These are phyloP conservation scores for Phymorhynchus buccinoides DNA, from an alignment of 1,140 invertebrate species.

Conservation along the genomic window DNA sequence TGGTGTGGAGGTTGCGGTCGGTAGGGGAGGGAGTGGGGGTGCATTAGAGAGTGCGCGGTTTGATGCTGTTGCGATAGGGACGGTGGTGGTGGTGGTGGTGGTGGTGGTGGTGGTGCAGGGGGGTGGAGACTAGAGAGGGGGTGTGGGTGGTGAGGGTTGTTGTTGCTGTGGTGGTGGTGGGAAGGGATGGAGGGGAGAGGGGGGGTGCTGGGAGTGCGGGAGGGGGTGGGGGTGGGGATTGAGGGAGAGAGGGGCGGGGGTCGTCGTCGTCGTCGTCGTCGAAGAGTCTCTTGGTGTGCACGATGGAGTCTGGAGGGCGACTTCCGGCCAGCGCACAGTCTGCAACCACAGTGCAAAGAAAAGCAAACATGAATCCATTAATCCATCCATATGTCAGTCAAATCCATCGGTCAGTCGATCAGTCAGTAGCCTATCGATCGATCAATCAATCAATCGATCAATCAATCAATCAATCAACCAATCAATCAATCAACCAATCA, in stretches of 20 bases:
- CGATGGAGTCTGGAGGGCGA: not conserved
- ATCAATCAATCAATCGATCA: too few relatives aligned
- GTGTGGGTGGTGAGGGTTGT: not conserved
- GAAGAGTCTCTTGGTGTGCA: constrained; percentile 32
- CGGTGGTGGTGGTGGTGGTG: constrained; percentile 27
- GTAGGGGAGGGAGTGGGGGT: too few relatives aligned
- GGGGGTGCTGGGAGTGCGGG: not conserved
- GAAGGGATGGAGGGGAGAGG: not conserved
- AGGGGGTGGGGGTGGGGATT: constrained; percentile 20
- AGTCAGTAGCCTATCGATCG: too few relatives aligned
- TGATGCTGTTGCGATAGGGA: constrained; percentile 11
- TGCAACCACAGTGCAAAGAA: not conserved
- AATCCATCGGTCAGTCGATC: too few relatives aligned
- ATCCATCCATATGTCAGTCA: too few relatives aligned
- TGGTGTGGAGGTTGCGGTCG: too few relatives aligned
- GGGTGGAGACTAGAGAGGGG: not conserved
- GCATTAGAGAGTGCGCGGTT: too few relatives aligned
- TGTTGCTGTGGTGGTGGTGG: constrained; percentile 27
- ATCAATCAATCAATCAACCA: too few relatives aligned
- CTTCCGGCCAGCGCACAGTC: not conserved
- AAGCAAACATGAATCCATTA: too few relatives aligned
- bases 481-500: too few relatives aligned
- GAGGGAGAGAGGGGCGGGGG: not conserved
- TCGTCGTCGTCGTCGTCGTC: constrained; percentile 21
- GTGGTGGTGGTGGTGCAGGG: not conserved